Base-by-base conservation (phyloP, 2,113 vertebrate genomes). In the Oncorhynchus tshawytscha region DNA sequence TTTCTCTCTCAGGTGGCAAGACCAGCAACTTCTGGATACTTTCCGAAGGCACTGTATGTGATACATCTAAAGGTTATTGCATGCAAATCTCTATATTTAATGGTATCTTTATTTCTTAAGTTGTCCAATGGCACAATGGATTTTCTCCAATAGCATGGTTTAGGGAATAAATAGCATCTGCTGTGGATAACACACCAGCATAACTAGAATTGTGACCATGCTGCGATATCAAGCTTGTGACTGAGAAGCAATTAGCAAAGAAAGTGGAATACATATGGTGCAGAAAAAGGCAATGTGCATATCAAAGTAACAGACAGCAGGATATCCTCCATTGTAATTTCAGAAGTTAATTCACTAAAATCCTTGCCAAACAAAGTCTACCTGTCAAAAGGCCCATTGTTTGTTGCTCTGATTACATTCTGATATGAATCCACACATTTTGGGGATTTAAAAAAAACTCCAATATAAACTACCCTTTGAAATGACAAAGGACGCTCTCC, bases 401-500 rank as follows among this genome's bases (percentile, higher is more conserved):
- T 62, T 62, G 59, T 62, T 62, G 59, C n/a, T 9, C 18, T 62
- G 59, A 9, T 62, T 22, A 22, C 7, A 62, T 62, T 8, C 16
- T 22, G n/a, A 62, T 9, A 9, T 62, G 20, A 22, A 62, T 54
- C n/a, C 59, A 62, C 59, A 62, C n/a, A 8, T 54, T 54, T 62
- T n/a, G n/a, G 16, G 59, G 9, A 24, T n/a, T 62, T 22, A n/a
- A n/a, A n/a, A n/a, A n/a, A n/a, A 62, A 62, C n/a, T 22, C n/a
- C n/a, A 62, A 62, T 22, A 62, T 54, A 54, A 54, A 16, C 13
- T 54, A 11, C 2, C 27, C 5, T 85, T 70, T 75, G 67, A 74
- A 54, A 72, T 59, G 24, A 66, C 78, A 78, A 45, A 45, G 69
- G 82, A 75, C 24, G 24, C 64, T n/a, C 39, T 75, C 48, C 72